These are phyloP conservation scores for Thymallus thymallus DNA, from an alignment of 2,113 vertebrate species.

Conservation along the genomic window DNA sequence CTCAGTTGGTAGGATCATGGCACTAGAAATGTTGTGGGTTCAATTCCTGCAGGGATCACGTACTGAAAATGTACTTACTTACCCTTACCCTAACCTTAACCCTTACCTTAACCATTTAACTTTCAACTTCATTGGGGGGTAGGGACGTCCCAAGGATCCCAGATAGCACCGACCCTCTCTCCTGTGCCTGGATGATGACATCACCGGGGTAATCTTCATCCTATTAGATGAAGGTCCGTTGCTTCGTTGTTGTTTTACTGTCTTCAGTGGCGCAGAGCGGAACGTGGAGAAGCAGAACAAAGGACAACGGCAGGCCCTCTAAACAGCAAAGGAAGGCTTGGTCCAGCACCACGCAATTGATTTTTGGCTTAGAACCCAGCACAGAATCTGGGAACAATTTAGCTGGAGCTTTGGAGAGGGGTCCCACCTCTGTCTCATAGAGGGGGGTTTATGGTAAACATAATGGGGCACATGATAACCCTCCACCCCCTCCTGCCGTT, in stretches of 20 bases:
- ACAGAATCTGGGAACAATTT: slow-evolving; percentile 8
- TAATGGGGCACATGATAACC: slow-evolving; percentile 16
- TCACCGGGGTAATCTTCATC: slow-evolving; percentile 19
- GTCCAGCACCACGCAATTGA: not conserved
- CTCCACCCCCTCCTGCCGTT: not conserved
- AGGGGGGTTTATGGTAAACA: slow-evolving; percentile 13
- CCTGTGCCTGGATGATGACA: slow-evolving; percentile 4
- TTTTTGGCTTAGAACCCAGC: not conserved
- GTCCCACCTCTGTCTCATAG: slow-evolving; percentile 8
- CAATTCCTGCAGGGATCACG: too few species aligned
- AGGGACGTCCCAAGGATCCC: too few species aligned
- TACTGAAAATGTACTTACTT: too few species aligned
- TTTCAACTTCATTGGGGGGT: too few species aligned
- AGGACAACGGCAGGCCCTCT: not conserved
- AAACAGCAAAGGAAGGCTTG: not conserved
- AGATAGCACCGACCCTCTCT: too few species aligned
- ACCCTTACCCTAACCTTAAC: too few species aligned
- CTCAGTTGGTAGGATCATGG: too few species aligned
- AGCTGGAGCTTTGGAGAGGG: not conserved
- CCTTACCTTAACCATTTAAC: too few species aligned
- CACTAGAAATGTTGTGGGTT: too few species aligned
- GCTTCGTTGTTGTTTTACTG: slow-evolving; percentile 10
- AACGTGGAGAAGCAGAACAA: slow-evolving; percentile 39
- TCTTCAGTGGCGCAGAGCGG: slow-evolving; percentile 39
- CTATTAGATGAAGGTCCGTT: not conserved